phyloP scores from a whole-genome alignment of 2,888 invertebrate genomes.

The Acanthococcus lagerstroemiae region DNA sequence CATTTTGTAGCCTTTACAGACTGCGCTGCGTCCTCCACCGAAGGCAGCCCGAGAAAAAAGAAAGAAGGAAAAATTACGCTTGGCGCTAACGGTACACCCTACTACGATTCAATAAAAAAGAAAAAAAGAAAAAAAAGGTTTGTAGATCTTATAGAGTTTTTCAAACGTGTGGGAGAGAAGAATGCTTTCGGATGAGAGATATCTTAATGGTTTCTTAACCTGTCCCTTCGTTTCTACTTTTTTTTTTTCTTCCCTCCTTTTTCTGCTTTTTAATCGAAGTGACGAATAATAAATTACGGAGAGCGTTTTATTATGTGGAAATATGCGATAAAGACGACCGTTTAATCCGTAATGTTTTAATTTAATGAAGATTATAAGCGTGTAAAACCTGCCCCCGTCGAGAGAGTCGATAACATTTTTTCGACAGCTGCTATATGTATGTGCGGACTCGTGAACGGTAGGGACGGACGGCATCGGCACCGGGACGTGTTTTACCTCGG shows the following conservation, averaged over 20 bases:
- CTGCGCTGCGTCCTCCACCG: neutral
- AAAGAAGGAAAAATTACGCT: conserved; percentile 2
- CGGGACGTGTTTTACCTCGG: neutral
- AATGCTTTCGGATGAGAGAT: too few relatives aligned
- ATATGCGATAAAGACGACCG: neutral
- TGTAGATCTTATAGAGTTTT: too few relatives aligned
- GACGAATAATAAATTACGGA: neutral
- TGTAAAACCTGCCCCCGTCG: neutral
- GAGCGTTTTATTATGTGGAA: neutral
- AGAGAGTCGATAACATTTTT: neutral
- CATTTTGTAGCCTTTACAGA: neutral
- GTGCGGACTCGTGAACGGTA: neutral
- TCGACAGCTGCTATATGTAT: neutral
- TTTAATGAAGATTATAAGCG: neutral
- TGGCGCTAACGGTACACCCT: conserved; percentile 11
- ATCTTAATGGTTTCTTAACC: neutral
- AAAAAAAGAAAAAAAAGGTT: neutral
- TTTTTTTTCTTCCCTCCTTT: neutral
- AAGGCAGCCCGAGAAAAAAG: conserved; percentile 9
- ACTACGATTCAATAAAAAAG: neutral
- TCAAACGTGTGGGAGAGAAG: too few relatives aligned
- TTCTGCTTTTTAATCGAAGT: neutral
- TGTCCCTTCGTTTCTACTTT: neutral
- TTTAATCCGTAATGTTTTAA: neutral
- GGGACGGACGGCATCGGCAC: neutral